Evolutionary conservation across 23 tunicate genomes (phyloP), one percentile per base, ranked within the genome.

Genomic region (Styela plicata): DNA sequence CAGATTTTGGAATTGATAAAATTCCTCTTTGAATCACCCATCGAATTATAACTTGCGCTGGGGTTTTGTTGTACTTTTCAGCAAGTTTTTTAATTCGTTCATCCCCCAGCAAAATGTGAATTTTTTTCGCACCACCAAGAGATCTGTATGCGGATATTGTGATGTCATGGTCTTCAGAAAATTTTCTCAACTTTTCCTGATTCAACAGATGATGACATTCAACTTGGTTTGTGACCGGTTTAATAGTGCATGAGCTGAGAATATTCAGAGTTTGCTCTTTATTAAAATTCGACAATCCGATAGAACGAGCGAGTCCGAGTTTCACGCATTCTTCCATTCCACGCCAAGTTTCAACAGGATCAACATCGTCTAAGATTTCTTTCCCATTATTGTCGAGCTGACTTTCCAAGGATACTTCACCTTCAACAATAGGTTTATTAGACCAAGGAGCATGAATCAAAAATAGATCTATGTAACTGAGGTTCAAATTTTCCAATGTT

Each of bases 241-340:
- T 89, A 19, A 89, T 86, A 17, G 32, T 82, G 74, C 95, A 86
- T n/a, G 78, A 52, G n/a, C 89, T 73, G 7, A 89, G 53, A n/a
- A 95, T 74, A 44, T 74, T 25, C 33, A 83, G 88, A 30, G 82
- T 52, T 69, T 89, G 91, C 27, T 86, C 27, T 24, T 91, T 89
- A 82, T 86, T 90, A 70, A 90, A 96, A 63, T 96, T 96, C 18
- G 92, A 96, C 34, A 96, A 89, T 18, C 96, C 99, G 52, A 96
- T 90, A 26, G 84, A 83, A 31, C 73, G 74, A 17, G 94, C 82
- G 1, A 96, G 82, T 1, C 92, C 92, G 17, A 83, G 78, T 30
- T 87, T 90, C 0, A 87, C 92, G 80, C 99, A 96, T 64, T 80
- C 63, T 81, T 96, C 99, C 99, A 96, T 96, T 83, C 80, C 99